Conservation (phyloP, 2,797 vertebrate species). For the Bradypodion pumilum region DNA sequence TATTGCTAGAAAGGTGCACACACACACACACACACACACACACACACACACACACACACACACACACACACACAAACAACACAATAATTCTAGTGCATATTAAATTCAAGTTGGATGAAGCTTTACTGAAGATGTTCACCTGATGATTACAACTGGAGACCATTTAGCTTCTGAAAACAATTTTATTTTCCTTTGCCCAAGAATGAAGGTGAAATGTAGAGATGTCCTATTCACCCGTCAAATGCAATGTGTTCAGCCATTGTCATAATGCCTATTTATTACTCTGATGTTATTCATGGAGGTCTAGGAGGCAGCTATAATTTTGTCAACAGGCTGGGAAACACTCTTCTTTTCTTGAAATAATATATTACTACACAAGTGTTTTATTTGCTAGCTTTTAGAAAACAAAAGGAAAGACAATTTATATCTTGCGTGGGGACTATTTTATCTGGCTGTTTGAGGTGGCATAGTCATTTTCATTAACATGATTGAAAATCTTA, state of each 20-base stretch:
- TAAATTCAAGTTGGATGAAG: slow-evolving; percentile 50
- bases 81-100: slow-evolving; percentile 67
- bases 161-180: background rate
- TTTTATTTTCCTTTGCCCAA: background rate
- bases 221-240: background rate
- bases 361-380: background rate
- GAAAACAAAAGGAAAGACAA: background rate
- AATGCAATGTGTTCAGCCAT: background rate
- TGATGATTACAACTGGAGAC: slow-evolving; percentile 36
- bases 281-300: background rate
- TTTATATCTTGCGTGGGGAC: background rate
- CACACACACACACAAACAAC: too few relatives aligned
- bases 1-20: slow-evolving; percentile 65
- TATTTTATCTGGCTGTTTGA: too few relatives aligned
- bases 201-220: background rate
- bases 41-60: too few relatives aligned
- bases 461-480: background rate
- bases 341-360: background rate
- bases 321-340: background rate
- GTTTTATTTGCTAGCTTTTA: background rate
- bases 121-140: slow-evolving; percentile 21
- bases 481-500: too few relatives aligned
- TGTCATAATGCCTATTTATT: background rate
- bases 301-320: background rate
- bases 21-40: too few relatives aligned